Conservation (phyloP, 2,113 vertebrate species). For the Axis porcinus region DNA sequence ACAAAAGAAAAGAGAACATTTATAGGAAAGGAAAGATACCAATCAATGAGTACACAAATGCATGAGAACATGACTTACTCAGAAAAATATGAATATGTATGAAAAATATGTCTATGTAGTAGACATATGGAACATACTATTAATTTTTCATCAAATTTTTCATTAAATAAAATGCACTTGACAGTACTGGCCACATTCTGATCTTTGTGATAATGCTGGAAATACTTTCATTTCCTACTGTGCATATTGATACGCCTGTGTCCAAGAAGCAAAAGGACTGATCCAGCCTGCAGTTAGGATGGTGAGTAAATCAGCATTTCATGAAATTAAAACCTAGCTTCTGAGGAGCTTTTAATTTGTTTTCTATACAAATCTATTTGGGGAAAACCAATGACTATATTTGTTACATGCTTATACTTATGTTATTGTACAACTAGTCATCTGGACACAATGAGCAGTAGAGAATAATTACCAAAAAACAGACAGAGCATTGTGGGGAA, state of each 20-base stretch:
- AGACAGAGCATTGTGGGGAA: not conserved
- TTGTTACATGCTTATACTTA: not conserved
- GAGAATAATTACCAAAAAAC: slow-evolving; percentile 13
- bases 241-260: not conserved
- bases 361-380: not conserved
- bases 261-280: not conserved
- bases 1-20: not conserved
- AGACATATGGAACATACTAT: not conserved
- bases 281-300: not conserved
- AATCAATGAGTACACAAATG: not conserved
- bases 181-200: not conserved
- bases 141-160: not conserved
- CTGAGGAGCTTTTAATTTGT: not conserved
- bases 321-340: not conserved
- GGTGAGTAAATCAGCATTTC: not conserved
- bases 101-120: not conserved
- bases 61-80: not conserved
- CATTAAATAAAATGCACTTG: not conserved
- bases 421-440: not conserved
- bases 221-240: not conserved
- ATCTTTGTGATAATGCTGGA: not conserved
- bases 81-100: not conserved
- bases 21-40: not conserved
- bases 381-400: not conserved
- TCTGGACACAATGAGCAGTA: not conserved